These are phyloP conservation scores for Ailuropoda melanoleuca DNA, from an alignment of 2,113 vertebrate genomes.

Conservation along the genomic window DNA sequence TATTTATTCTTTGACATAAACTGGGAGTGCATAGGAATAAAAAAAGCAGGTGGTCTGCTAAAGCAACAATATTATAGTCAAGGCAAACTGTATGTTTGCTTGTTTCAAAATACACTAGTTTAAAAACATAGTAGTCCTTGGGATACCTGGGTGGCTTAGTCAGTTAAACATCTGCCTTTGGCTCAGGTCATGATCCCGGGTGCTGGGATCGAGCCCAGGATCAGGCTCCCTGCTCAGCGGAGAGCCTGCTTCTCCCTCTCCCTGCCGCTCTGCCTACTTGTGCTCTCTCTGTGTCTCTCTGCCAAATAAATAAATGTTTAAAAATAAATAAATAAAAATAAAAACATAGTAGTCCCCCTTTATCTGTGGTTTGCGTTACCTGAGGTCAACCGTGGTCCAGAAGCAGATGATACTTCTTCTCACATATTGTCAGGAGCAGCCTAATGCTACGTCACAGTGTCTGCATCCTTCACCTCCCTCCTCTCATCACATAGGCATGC, in stretches of 20 bases:
- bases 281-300: too few species aligned
- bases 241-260: too few species aligned
- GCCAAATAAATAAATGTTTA: too few species aligned
- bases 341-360: not conserved
- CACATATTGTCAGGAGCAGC: not conserved
- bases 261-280: too few species aligned
- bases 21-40: not conserved
- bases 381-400: not conserved
- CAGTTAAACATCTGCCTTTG: too few species aligned
- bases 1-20: conserved; percentile 18
- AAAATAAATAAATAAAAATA: too few species aligned
- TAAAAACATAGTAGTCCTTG: not conserved
- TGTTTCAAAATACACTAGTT: not conserved
- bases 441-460: not conserved
- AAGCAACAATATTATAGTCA: not conserved
- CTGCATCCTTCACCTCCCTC: not conserved
- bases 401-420: not conserved
- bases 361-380: not conserved
- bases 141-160: too few species aligned
- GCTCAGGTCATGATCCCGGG: too few species aligned
- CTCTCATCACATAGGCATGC: not conserved
- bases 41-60: not conserved
- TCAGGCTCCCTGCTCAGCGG: too few species aligned
- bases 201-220: too few species aligned
- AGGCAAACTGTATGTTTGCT: not conserved